phyloP scores from a whole-genome alignment of 2,888 invertebrate genomes.

The Epinotia bilunana region DNA sequence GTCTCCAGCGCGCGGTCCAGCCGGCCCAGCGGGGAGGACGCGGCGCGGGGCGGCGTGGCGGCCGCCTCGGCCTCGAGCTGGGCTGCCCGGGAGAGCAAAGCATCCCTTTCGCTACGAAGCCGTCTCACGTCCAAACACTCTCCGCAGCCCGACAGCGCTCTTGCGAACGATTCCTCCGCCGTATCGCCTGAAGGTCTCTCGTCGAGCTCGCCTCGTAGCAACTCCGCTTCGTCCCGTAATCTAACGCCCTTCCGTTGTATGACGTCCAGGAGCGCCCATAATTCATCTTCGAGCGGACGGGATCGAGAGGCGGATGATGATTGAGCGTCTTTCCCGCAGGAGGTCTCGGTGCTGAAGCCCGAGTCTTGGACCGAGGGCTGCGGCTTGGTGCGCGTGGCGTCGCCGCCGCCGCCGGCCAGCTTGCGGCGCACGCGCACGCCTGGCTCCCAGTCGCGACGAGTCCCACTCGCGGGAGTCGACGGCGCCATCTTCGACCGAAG shows the following conservation, averaged over 20 bases:
- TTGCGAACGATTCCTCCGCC: slow-evolving; percentile 86
- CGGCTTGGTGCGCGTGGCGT: slow-evolving; percentile 84
- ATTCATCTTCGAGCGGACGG: slow-evolving; percentile 89
- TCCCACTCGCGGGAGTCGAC: slow-evolving; percentile 80
- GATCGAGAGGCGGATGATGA: slow-evolving; percentile 86
- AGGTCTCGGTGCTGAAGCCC: slow-evolving; percentile 95
- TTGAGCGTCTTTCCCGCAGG: slow-evolving; percentile 91
- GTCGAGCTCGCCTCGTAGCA: slow-evolving; percentile 83
- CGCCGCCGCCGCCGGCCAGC: slow-evolving; percentile 72
- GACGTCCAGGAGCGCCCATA: slow-evolving; percentile 93
- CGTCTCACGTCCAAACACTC: slow-evolving; percentile 81
- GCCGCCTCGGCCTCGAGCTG: slow-evolving; percentile 91
- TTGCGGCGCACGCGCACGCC: slow-evolving; percentile 90
- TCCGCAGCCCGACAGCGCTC: slow-evolving; percentile 71
- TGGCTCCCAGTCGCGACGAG: slow-evolving; percentile 91
- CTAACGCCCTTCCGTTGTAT: slow-evolving; percentile 91
- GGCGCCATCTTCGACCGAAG: slow-evolving; percentile 94
- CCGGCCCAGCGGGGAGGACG: slow-evolving; percentile 85
- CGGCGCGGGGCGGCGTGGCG: slow-evolving; percentile 72
- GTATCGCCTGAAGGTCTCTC: slow-evolving; percentile 78
- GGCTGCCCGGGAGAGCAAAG: slow-evolving; percentile 89
- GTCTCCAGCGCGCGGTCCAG: slow-evolving; percentile 88
- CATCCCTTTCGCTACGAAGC: slow-evolving; percentile 89
- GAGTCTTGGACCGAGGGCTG: slow-evolving; percentile 90
- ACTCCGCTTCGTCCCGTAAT: slow-evolving; percentile 88